Conservation (phyloP, 2,797 vertebrate species). For the Spea hammondii region DNA sequence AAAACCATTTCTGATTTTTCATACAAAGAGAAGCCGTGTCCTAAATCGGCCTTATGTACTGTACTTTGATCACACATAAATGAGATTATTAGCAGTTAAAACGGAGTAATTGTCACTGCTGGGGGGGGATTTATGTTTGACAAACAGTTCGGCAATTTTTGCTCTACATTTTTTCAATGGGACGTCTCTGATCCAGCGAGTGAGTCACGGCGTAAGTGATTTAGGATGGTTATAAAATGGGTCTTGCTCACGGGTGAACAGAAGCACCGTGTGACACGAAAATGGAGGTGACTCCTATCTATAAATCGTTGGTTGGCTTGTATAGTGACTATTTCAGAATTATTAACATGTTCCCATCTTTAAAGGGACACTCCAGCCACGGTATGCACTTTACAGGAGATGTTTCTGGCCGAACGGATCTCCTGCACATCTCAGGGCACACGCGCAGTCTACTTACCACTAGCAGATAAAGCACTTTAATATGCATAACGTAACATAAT, state of each 20-base stretch:
- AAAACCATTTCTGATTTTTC: neutral
- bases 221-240: constrained; percentile 29
- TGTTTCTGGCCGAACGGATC: no score
- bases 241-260: constrained; percentile 30
- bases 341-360: no score
- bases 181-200: constrained; percentile 25
- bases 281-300: neutral
- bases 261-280: constrained; percentile 1
- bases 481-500: no score
- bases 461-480: no score
- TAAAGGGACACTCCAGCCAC: no score
- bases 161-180: constrained; percentile 28
- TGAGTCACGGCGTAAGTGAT: constrained; percentile 30
- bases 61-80: constrained; percentile 33
- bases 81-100: constrained; percentile 40
- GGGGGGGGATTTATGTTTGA: constrained; percentile 10
- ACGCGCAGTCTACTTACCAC: no score
- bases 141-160: constrained; percentile 13
- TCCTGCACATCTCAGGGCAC: no score
- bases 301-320: neutral
- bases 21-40: constrained; percentile 26
- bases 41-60: constrained; percentile 39
- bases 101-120: constrained; percentile 34
- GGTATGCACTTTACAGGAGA: no score
- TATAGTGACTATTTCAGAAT: neutral